phyloP scores from a whole-genome alignment of 2,888 invertebrate species.

The Nematopogon swammerdamellus region DNA sequence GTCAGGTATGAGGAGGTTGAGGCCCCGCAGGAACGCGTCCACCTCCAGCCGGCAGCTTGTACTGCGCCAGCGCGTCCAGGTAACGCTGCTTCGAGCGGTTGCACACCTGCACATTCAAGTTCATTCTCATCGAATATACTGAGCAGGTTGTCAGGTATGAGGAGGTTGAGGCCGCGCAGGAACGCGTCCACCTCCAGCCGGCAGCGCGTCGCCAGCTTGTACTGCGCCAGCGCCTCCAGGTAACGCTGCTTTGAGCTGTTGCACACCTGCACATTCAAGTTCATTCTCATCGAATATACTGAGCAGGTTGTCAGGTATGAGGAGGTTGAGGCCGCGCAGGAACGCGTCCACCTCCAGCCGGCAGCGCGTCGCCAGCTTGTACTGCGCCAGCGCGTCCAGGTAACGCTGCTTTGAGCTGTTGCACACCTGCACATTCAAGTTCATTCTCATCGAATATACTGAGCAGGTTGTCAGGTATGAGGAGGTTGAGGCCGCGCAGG shows the following conservation, averaged over 20 bases:
- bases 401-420: slow-evolving; percentile 78
- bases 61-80: slow-evolving; percentile 86
- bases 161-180: slow-evolving; percentile 83
- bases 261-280: slow-evolving; percentile 74
- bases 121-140: slow-evolving; percentile 72
- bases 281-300: slow-evolving; percentile 96
- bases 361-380: too few species aligned
- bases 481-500: slow-evolving; percentile 83
- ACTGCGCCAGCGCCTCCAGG: slow-evolving; percentile 74
- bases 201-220: too few species aligned
- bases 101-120: slow-evolving; percentile 72
- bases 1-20: slow-evolving; percentile 89
- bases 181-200: slow-evolving; percentile 76
- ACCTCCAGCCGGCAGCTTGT: slow-evolving; percentile 79
- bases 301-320: slow-evolving; percentile 89
- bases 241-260: slow-evolving; percentile 78
- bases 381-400: slow-evolving; percentile 86
- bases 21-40: slow-evolving; percentile 85
- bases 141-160: slow-evolving; percentile 89
- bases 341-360: slow-evolving; percentile 85
- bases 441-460: slow-evolving; percentile 72
- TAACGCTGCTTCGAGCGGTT: slow-evolving; percentile 78
- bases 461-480: slow-evolving; percentile 89
- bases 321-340: slow-evolving; percentile 83
- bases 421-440: slow-evolving; percentile 72